Base-by-base conservation (phyloP, 2,113 vertebrate species). In the Syrmaticus mikado region DNA sequence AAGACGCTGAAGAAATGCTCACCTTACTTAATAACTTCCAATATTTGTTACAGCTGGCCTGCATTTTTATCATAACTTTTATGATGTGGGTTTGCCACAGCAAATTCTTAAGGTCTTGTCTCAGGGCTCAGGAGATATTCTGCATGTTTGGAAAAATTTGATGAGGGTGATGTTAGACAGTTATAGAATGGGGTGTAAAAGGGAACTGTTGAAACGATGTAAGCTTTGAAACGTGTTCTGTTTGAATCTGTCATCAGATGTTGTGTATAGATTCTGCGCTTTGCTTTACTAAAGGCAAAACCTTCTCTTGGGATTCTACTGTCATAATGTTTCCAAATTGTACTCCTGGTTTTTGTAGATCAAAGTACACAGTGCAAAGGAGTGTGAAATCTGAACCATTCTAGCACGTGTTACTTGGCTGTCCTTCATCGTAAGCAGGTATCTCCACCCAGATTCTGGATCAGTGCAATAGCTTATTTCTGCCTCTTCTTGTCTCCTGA, bases 101-200 rank as follows among this genome's bases (percentile, higher is more conserved):
- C n/a, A n/a, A n/a, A n/a, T n/a, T 58, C 92, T 82, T 38, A 76
- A 74, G 28, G 46, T 93, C 41, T 43, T 18, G 74, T 73, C 45
- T 27, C 46, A 58, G 32, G 38, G 13, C 71, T 82, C 82, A 88
- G 68, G 58, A 92, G 36, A 14, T 73, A 43, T 79, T 91, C 40
- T 81, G 38, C 45, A 55, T 38, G 4, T 18, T 81, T 58, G 52
- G 65, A 73, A 81, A 89, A 89, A 73, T 32, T 57, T 65, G 16
- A 22, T 46, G 87, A 14, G 91, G 19, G 74, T 89, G 17, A 89
- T 18, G 87, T 92, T 72, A 88, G 64, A 62, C 32, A 82, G 20
- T 81, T 76, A 24, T n/a, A 32, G 38, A 84, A 94, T 93, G 94
- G 65, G 34, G 46, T 45, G 67, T 87, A 93, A 92, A 81, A 58